A percentile compares a stretch with the other conserved stretches of the same genome.
These are phyloP conservation scores for Drymodes brunneopygia DNA, from an alignment of 2,113 vertebrate genomes.

Conservation along the genomic window DNA sequence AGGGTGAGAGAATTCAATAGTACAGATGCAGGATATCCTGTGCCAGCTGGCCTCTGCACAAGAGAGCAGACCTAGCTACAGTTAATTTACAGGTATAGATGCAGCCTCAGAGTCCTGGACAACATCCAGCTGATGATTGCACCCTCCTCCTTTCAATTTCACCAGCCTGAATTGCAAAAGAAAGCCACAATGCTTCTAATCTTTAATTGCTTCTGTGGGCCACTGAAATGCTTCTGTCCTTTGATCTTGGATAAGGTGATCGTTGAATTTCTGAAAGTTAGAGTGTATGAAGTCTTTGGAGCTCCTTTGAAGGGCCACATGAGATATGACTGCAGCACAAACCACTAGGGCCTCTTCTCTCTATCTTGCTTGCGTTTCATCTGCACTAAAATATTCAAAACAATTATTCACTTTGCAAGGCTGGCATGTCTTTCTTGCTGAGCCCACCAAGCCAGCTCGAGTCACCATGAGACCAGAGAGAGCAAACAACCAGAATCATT, in stretches of 20 bases:
- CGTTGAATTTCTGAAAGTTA: neutral
- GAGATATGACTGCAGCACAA: neutral
- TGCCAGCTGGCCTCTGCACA: slow-evolving; percentile 55
- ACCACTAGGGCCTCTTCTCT: neutral
- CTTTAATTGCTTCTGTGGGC: neutral
- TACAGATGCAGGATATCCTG: slow-evolving; percentile 60
- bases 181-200: slow-evolving; percentile 32
- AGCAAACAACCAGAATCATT: neutral
- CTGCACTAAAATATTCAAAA: neutral
- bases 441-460: neutral
- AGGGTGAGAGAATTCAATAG: slow-evolving; percentile 22
- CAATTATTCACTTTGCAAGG: neutral
- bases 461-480: neutral
- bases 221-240: neutral
- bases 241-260: neutral
- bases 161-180: slow-evolving; percentile 26
- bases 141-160: slow-evolving; percentile 18
- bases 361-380: neutral
- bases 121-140: neutral
- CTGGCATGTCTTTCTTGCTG: neutral
- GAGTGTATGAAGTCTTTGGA: neutral
- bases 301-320: neutral
- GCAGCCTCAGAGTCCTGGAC: slow-evolving; percentile 20
- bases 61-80: slow-evolving; percentile 44
- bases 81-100: slow-evolving; percentile 61